These are phyloP conservation scores for Steromphala cineraria DNA, from an alignment of 2,888 invertebrate genomes.

Conservation along the genomic window DNA sequence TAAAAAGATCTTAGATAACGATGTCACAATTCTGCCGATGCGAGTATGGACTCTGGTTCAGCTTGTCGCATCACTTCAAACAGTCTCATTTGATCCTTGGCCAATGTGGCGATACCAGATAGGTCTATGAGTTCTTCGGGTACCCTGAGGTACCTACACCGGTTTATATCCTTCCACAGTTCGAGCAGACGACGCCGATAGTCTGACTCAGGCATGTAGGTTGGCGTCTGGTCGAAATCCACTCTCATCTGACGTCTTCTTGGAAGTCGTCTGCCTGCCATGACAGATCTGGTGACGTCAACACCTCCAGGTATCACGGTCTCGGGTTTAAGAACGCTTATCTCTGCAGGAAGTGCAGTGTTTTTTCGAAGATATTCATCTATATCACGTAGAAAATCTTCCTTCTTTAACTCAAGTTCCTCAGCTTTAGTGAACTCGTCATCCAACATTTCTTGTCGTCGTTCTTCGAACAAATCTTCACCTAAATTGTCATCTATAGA, in stretches of 20 bases:
- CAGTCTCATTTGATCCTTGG: conserved; percentile 63
- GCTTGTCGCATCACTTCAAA: conserved; percentile 36
- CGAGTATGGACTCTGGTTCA: conserved; percentile 23
- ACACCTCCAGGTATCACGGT: background rate
- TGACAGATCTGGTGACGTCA: conserved; percentile 20
- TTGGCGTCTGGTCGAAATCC: conserved; percentile 44
- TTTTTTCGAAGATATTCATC: conserved; percentile 48
- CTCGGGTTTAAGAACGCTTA: background rate
- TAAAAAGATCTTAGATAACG: no score
- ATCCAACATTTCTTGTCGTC: conserved; percentile 60
- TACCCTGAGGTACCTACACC: conserved; percentile 66
- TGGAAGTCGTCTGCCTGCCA: conserved; percentile 7
- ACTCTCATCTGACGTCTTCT: conserved; percentile 26
- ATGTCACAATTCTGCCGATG: conserved; percentile 26
- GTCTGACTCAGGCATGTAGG: conserved; percentile 54
- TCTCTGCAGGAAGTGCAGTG: background rate
- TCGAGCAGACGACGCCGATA: conserved; percentile 51
- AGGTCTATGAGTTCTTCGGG: conserved; percentile 64
- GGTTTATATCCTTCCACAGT: conserved; percentile 68
- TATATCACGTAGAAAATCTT: conserved; percentile 52
- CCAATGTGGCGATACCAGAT: conserved; percentile 67
- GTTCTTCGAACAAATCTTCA: conserved; percentile 60
- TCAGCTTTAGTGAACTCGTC: conserved; percentile 52
- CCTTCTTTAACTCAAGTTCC: conserved; percentile 52
- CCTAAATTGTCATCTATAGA: conserved; percentile 56